Evolutionary conservation across 1,140 invertebrate genomes (phyloP), one percentile per base, ranked within the genome.

Genomic region (Musca vetustissima): DNA sequence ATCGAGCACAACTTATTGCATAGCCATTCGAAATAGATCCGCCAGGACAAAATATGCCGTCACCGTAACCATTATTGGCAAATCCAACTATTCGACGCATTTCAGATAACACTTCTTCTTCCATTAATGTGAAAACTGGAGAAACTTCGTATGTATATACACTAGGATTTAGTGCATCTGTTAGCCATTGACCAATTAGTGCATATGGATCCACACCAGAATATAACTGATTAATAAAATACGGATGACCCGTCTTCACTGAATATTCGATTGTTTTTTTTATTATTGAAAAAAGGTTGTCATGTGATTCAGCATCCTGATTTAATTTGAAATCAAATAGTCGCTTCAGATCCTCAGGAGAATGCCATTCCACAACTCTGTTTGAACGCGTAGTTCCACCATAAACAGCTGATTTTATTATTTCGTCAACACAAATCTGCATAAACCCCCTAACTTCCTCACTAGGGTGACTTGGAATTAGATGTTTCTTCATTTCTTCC

Each of bases 1-100:
- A 91, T 47, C 96, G 85, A 2, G 96, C 96, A 69, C 94, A 88
- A 76, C 93, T 93, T 67, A 98, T 94, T 14, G 93, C 96, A 80
- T 98, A 98, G 69, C 96, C 91, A 80, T 98, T 98, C 2, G 96
- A 92, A 72, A 98, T 92, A 1, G 95, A 96, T 0, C 97, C 97
- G 32, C 97, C 97, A 11, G 97, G 97, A 76, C 93, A 94, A 83
- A 98, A 98, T 55, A 98, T 94, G 0, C 94, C 96, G 83, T 95
- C 93, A 2, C 88, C 88, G 36, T 76, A 70, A 2, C 89, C 91
- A 52, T 88, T 85, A 13, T 88, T 83, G 4, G 86, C 83, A 87
- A 92, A 98, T 0, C 97, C 96, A 43, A 98, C 88, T 19, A 94
- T 89, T 17, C 84, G 84, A 48, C 94, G 86, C 95, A 98, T 98